Conservation (phyloP, 1,140 invertebrate species). For the Microplitis mediator region DNA sequence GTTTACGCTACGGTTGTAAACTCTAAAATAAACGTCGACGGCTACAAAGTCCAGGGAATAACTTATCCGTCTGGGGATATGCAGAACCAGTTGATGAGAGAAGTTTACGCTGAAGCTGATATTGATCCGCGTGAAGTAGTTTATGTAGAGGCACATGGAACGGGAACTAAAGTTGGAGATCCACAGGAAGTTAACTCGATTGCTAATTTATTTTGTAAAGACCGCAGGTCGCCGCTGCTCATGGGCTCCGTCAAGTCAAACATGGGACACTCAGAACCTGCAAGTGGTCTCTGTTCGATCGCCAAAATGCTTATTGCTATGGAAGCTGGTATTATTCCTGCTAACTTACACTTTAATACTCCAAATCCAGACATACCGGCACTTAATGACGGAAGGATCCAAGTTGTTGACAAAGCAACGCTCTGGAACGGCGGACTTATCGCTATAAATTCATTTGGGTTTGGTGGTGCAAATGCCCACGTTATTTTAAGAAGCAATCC, state of each 20-base stretch:
- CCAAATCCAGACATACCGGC: conserved; percentile 91
- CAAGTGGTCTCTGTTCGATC: conserved; percentile 88
- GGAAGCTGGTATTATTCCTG: conserved; percentile 84
- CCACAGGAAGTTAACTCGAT: conserved; percentile 96
- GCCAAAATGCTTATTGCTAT: conserved; percentile 92
- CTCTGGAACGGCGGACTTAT: conserved; percentile 85
- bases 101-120: conserved; percentile 82
- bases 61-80: conserved; percentile 88
- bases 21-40: conserved; percentile 89
- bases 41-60: conserved; percentile 85
- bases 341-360: conserved; percentile 85
- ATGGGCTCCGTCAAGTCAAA: conserved; percentile 97
- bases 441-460: conserved; percentile 95
- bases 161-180: conserved; percentile 93
- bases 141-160: conserved; percentile 96
- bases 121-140: conserved; percentile 80
- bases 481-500: conserved; percentile 81
- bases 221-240: conserved; percentile 77
- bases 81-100: conserved; percentile 85
- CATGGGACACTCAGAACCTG: conserved; percentile 96
- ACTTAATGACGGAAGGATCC: conserved; percentile 81
- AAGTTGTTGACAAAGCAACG: conserved; percentile 82
- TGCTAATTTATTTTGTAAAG: conserved; percentile 88
- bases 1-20: conserved; percentile 87
- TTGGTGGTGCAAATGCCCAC: conserved; percentile 96